phyloP scores from a whole-genome alignment of 2,888 invertebrate genomes.

The Patella pellucida region DNA sequence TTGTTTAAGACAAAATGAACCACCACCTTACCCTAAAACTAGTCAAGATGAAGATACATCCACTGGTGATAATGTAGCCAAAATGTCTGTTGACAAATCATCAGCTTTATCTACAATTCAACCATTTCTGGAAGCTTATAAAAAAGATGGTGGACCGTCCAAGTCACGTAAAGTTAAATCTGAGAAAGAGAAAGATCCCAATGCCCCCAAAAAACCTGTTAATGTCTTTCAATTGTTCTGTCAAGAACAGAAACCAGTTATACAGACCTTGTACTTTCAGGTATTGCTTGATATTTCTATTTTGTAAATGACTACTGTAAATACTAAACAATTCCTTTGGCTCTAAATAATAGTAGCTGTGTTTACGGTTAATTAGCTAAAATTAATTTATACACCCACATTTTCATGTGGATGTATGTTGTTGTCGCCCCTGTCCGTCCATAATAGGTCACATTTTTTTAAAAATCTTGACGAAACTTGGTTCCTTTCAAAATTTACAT shows the following conservation, averaged over 20 bases:
- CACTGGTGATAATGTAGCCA: conserved; percentile 29
- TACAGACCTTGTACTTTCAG: conserved; percentile 62
- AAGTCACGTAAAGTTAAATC: conserved; percentile 41
- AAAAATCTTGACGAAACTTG: too few relatives aligned
- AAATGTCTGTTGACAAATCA: conserved; percentile 32
- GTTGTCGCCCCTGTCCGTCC: too few relatives aligned
- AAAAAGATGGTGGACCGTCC: conserved; percentile 21
- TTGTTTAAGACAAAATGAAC: conserved; percentile 30
- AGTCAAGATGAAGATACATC: conserved; percentile 31
- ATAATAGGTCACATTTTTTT: too few relatives aligned
- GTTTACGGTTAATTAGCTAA: too few relatives aligned
- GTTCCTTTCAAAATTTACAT: too few relatives aligned
- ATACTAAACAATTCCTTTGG: too few relatives aligned
- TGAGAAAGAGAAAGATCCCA: conserved; percentile 49
- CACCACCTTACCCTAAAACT: conserved; percentile 32
- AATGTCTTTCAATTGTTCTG: conserved; percentile 66
- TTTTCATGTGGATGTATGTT: too few relatives aligned
- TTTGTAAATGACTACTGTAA: too few relatives aligned
- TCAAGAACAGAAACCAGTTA: conserved; percentile 54
- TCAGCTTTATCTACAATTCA: conserved; percentile 48
- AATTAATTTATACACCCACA: too few relatives aligned
- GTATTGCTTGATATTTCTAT: conserved; percentile 30
- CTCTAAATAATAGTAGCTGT: too few relatives aligned
- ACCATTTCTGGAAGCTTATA: conserved; percentile 42
- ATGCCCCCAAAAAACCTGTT: conserved; percentile 59